These are phyloP conservation scores for Patella ulyssiponensis DNA, from an alignment of 2,888 invertebrate genomes.

Conservation along the genomic window DNA sequence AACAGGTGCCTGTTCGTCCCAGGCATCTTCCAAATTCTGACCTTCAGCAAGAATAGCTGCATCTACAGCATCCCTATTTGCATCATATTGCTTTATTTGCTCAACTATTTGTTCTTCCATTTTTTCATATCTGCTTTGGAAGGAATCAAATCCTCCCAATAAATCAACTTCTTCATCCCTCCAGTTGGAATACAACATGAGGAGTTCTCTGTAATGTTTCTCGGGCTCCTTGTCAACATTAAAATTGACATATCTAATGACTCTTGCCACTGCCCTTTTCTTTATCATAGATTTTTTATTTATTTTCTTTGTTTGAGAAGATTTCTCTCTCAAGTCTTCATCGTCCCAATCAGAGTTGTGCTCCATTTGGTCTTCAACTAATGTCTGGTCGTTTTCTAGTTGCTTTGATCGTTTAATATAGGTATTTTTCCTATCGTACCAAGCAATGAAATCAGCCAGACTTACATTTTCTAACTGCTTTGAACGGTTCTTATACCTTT, in stretches of 20 bases:
- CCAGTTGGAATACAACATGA: slow-evolving; percentile 54
- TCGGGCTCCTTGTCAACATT: slow-evolving; percentile 42
- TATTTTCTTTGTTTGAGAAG: slow-evolving; percentile 30
- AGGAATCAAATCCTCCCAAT: not conserved
- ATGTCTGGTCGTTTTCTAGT: not conserved
- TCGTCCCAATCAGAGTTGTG: slow-evolving; percentile 21
- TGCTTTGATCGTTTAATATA: not conserved
- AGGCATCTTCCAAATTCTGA: slow-evolving; percentile 33
- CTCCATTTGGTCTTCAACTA: too few relatives aligned
- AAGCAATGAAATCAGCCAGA: slow-evolving; percentile 39
- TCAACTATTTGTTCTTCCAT: slow-evolving; percentile 22
- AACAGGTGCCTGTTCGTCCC: slow-evolving; percentile 32
- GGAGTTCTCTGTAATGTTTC: slow-evolving; percentile 54
- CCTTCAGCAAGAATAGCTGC: slow-evolving; percentile 25
- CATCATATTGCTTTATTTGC: slow-evolving; percentile 31
- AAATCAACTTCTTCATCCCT: slow-evolving; percentile 48
- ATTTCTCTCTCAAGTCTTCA: slow-evolving; percentile 14
- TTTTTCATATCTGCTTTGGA: not conserved
- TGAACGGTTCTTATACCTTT: slow-evolving; percentile 40
- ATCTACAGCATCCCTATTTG: slow-evolving; percentile 30
- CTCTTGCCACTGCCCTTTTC: slow-evolving; percentile 9
- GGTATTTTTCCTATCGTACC: slow-evolving; percentile 21
- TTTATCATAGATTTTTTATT: slow-evolving; percentile 17
- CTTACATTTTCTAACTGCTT: slow-evolving; percentile 23
- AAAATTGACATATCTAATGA: slow-evolving; percentile 43